Evolutionary conservation across 2,113 vertebrate genomes (phyloP), one percentile per base, ranked within the genome.

Genomic region (Amphiprion percula): DNA sequence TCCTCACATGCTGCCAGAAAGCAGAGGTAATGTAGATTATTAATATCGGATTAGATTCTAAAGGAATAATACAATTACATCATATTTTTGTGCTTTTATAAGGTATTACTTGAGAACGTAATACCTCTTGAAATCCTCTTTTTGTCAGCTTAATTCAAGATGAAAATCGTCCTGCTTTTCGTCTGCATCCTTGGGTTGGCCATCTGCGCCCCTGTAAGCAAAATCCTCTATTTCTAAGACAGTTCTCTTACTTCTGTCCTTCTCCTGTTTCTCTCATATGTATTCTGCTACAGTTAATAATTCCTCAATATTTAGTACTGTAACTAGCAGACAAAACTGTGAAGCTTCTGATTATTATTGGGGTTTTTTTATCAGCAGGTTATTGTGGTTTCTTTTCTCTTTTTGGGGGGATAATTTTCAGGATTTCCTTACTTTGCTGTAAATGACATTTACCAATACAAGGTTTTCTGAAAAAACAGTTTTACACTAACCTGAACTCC

Each of bases 141-240:
- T 86, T 79, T 79, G 3, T 66, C 82, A 91, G 89, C 50, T 64
- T 21, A 14, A 37, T 77, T 67, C 55, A 91, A 84, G 28, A 94
- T 94, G 91, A 91, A 91, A 73, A 74, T 62, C 46, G 33, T 91
- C 55, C 17, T 92, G 64, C 63, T 93, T 21, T 60, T 59, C 64
- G 79, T 80, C 54, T 91, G 83, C 77, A 59, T 92, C 68, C 19
- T 94, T 62, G 90, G 89, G 73, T 23, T 86, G 62, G 87, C 86
- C 17, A 10, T 89, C 37, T 90, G 84, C 21, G 88, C 87, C 28
- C 93, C 93, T 24, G 93, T 92, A 88, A 87, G 82, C 19, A 83
- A 47, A 70, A 75, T 5, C 11, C 0, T 21, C 2, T 15, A 44
- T 44, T 44, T 44, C 41, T 44, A 44, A 4, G 56, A 9, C 23